Base-by-base conservation (phyloP, 2,113 vertebrate genomes). In the Chaetops frenatus region DNA sequence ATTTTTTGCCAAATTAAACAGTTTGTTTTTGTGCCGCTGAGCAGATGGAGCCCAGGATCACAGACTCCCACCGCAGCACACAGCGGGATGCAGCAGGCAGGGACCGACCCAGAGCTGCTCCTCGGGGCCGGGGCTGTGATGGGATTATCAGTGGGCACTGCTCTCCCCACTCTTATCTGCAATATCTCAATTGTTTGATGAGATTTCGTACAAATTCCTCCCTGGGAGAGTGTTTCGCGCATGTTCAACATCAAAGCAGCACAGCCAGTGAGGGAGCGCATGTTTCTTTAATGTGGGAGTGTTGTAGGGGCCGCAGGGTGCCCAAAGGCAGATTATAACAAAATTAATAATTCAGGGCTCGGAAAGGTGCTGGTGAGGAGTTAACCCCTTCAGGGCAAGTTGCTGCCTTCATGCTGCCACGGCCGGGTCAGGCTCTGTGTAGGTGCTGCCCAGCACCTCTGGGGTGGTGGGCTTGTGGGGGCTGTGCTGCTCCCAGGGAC, bases 271-370 rank as follows among this genome's bases (percentile, higher is more conserved):
- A 96, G 78, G 80, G 86, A 88, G 70, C 4, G 1, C 38, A 60
- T 94, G 94, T 79, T 92, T 90, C 94, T 95, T 95, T 95, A 93
- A 95, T 95, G 94, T 88, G 95, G 79, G 86, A 89, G 93, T 16
- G 73, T 80, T 95, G 94, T 91, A 65, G 73, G 81, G 92, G 88
- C 95, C 2, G 47, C 23, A 5, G 85, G 96, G 88, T 86, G 91
- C 95, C 92, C 95, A 88, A 77, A 92, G 95, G 95, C 88, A 95
- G 93, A 94, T 96, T 95, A 94, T 76, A 73, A 78, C 38, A 56
- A 81, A 90, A 96, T 97, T 94, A 96, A 96, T 97, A 94, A 97
- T 97, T 97, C 96, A 95, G 87, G 72, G 28, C 38, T 77, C 7
- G 8, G 72, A 65, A 82, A 95, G 79, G 91, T 92, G 78, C 83